A percentile compares a stretch with the other conserved stretches of the same genome.
Evolutionary conservation across 2,797 vertebrate species (phyloP).

Genomic region (Tapera naevia): DNA sequence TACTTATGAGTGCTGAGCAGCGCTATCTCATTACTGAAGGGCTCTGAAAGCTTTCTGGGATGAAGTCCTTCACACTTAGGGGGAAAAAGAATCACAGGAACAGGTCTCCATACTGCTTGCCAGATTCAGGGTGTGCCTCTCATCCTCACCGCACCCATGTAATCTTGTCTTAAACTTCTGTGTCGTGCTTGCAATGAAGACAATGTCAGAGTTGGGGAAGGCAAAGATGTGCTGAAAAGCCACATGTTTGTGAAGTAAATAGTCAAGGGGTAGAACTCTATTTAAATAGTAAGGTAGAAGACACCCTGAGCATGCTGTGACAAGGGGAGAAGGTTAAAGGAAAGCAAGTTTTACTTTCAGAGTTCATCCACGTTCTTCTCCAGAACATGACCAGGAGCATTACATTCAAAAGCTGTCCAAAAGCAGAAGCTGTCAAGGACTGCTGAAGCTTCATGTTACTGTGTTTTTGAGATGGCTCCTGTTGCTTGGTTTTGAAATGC

Average conservation of each 20-base stretch:
- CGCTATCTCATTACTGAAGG: background rate
- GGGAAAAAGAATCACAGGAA: background rate
- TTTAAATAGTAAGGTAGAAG: background rate
- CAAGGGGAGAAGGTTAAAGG: background rate
- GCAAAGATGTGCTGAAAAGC: slow-evolving; percentile 34
- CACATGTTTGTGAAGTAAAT: background rate
- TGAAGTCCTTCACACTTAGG: background rate
- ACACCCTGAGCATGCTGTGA: background rate
- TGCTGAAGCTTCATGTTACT: background rate
- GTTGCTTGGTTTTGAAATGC: slow-evolving; percentile 49
- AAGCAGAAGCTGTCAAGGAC: background rate
- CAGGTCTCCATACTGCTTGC: background rate
- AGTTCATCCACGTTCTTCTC: background rate
- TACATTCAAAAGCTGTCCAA: background rate
- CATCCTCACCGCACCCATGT: background rate
- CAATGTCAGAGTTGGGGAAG: slow-evolving; percentile 26
- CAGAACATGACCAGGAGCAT: background rate
- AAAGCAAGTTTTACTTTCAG: background rate
- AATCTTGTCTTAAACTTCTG: slow-evolving; percentile 32
- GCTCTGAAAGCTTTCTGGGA: background rate
- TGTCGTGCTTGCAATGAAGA: slow-evolving; percentile 12
- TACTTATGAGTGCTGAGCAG: background rate
- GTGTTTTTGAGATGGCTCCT: slow-evolving; percentile 37
- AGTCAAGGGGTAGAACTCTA: background rate
- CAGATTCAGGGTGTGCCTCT: background rate